Conservation (phyloP, 2,797 vertebrate genomes). For the Fringilla coelebs region DNA sequence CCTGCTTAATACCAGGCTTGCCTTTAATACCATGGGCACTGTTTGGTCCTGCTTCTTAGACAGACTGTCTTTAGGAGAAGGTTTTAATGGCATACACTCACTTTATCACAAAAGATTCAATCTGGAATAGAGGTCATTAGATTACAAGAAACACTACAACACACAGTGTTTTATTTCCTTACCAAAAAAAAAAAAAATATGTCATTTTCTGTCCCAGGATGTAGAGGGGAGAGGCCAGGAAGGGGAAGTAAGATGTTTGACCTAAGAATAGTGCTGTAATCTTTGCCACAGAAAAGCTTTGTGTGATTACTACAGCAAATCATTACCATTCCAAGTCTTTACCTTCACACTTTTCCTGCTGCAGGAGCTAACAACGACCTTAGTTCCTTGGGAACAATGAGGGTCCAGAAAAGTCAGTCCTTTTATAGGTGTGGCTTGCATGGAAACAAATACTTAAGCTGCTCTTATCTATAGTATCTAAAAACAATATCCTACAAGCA, state of each 20-base stretch:
- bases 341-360: background rate
- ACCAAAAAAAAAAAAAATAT: background rate
- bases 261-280: background rate
- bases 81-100: background rate
- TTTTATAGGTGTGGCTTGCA: background rate
- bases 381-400: background rate
- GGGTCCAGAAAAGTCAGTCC: background rate
- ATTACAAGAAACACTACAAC: background rate
- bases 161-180: background rate
- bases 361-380: background rate
- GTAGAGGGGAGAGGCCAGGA: background rate
- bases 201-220: background rate
- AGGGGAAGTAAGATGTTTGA: background rate
- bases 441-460: background rate
- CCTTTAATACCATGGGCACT: background rate
- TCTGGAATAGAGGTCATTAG: background rate
- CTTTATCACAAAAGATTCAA: background rate
- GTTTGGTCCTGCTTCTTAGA: background rate
- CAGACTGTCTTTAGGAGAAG: background rate
- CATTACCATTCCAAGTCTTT: background rate
- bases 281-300: background rate
- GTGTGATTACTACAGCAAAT: background rate
- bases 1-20: background rate
- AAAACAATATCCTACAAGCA: background rate
- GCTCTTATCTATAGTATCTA: background rate